Base-by-base conservation (phyloP, 2,888 invertebrate genomes). In the Eilema griseolum region DNA sequence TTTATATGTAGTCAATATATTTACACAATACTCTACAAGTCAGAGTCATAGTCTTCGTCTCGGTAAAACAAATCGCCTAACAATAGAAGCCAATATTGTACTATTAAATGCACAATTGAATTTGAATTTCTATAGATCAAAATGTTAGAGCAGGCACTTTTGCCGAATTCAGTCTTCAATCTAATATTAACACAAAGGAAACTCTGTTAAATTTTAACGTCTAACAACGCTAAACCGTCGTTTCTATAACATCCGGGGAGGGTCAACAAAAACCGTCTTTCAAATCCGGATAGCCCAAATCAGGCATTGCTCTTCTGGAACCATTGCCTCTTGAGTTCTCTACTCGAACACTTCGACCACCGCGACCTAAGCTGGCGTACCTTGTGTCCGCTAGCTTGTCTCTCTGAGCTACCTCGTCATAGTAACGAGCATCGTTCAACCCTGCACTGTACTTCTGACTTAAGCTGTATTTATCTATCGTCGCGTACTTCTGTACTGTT, bases 201-300 rank as follows among this genome's bases (percentile, higher is more conserved):
- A 83, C 75, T 83, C 82, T 75, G 80, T 79, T 78, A 75, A 74
- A 74, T 77, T 73, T 84, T 83, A 85, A 83, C 77, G 79, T 83
- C 82, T 74, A 79, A 80, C 76, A 83, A 78, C 78, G 85, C 85
- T 92, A 93, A 74, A 95, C 93, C 69, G 93, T 94, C 74, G 95
- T 95, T 87, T 95, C 95, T 85, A 94, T 82, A 72, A 93, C 85
- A 86, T 96, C 96, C 79, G 95, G 93, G 78, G 91, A 92, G 93
- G 96, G 97, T 97, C 97, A 97, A 97, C 97, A 97, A 92, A 97
- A 96, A 90, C 96, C 96, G 88, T 97, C 97, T 90, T 97, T 97
- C 78, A 97, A 95, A 85, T 97, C 96, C 61, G 96, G 94, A 85
- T 95, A 95, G 74, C 95, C 95, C 82, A 95, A 90, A 85, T 95